Percentiles rank a stretch among this genome's conserved stretches.
phyloP scores from a whole-genome alignment of 2,797 vertebrate genomes.

The Enoplosus armatus region DNA sequence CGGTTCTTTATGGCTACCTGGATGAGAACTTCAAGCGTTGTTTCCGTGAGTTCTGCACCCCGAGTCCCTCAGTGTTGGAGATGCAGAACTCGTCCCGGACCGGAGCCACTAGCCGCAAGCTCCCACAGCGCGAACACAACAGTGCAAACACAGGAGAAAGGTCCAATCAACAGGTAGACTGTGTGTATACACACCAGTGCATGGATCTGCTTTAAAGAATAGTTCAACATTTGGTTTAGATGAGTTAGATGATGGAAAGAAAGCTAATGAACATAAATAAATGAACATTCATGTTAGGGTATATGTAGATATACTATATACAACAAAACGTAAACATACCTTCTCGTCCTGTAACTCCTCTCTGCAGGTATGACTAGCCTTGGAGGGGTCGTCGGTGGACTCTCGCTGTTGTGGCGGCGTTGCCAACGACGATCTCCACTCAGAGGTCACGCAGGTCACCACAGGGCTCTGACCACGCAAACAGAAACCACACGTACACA shows the following conservation, averaged over 20 bases:
- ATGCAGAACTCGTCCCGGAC: constrained; percentile 93
- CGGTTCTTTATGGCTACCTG: constrained; percentile 97
- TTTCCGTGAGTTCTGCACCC: constrained; percentile 97
- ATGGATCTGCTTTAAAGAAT: neutral
- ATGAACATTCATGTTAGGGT: neutral
- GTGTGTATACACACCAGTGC: neutral
- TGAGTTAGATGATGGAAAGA: neutral
- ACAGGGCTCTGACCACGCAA: constrained; percentile 78
- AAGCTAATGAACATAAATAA: neutral
- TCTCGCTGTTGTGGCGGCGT: constrained; percentile 73
- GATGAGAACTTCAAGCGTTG: constrained; percentile 99
- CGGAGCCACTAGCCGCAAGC: constrained; percentile 87
- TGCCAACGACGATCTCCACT: constrained; percentile 87
- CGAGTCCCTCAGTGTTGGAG: constrained; percentile 91
- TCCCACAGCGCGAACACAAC: constrained; percentile 85
- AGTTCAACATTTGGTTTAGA: neutral
- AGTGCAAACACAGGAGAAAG: constrained; percentile 93
- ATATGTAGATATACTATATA: neutral
- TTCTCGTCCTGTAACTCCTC: neutral
- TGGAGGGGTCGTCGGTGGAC: constrained; percentile 92
- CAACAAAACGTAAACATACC: neutral
- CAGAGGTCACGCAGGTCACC: constrained; percentile 90
- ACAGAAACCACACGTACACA: constrained; percentile 10
- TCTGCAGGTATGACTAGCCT: constrained; percentile 93
- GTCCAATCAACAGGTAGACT: constrained; percentile 94